phyloP scores from a whole-genome alignment of 2,113 vertebrate genomes.

The Xenopus laevis region DNA sequence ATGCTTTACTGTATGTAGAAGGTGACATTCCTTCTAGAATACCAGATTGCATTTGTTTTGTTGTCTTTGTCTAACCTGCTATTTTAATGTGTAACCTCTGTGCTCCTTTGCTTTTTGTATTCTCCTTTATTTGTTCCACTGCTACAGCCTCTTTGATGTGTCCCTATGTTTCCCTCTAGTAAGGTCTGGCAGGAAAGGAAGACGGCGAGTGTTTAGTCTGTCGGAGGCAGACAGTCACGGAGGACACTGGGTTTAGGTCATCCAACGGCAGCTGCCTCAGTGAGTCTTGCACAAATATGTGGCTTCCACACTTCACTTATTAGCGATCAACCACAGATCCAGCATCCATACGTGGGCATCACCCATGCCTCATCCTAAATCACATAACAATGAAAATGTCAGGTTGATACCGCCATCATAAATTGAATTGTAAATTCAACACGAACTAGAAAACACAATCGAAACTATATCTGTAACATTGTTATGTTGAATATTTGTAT shows the following conservation, averaged over 20 bases:
- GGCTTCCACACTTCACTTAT: neutral
- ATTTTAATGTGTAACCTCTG: slow-evolving; percentile 21
- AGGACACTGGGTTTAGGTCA: slow-evolving; percentile 87
- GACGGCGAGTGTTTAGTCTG: slow-evolving; percentile 81
- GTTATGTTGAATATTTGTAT: too few relatives aligned
- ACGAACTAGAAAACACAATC: too few relatives aligned
- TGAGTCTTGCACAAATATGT: slow-evolving; percentile 59
- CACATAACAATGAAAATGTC: neutral
- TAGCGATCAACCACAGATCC: slow-evolving; percentile 4
- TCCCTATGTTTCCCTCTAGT: slow-evolving; percentile 84
- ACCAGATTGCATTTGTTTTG: slow-evolving; percentile 4
- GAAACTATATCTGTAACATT: too few relatives aligned
- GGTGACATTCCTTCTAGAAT: neutral
- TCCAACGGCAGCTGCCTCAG: slow-evolving; percentile 64
- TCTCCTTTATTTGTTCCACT: slow-evolving; percentile 53
- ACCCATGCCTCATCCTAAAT: neutral
- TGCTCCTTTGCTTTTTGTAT: slow-evolving; percentile 58
- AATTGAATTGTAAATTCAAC: too few relatives aligned
- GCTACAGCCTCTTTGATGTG: slow-evolving; percentile 71
- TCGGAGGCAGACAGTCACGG: slow-evolving; percentile 82
- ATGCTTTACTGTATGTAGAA: too few relatives aligned
- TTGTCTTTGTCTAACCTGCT: slow-evolving; percentile 23
- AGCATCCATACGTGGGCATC: neutral
- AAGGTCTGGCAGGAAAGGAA: slow-evolving; percentile 81
- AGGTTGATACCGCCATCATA: too few relatives aligned